phyloP scores from a whole-genome alignment of 2,797 vertebrate species.

The Champsocephalus esox region DNA sequence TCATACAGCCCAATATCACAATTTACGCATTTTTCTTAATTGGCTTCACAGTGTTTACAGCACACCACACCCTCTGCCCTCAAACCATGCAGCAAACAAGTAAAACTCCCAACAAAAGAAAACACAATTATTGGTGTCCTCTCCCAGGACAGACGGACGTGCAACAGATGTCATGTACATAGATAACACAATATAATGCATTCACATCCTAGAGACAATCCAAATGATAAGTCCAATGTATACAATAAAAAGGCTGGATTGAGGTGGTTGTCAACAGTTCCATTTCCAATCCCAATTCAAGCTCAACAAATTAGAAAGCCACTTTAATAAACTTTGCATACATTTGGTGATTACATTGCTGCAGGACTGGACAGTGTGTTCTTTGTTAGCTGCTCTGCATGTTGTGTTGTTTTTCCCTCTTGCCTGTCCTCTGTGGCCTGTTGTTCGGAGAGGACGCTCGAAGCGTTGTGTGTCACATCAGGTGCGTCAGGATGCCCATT shows the following conservation, averaged over 20 bases:
- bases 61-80: too few species aligned
- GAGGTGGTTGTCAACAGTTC: too few species aligned
- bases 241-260: too few species aligned
- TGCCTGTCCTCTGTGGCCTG: constrained; percentile 58
- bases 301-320: constrained; percentile 47
- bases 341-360: constrained; percentile 40
- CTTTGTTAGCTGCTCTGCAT: constrained; percentile 47
- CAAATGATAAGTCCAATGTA: too few species aligned
- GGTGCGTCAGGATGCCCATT: constrained; percentile 86
- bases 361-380: constrained; percentile 54
- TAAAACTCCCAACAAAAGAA: too few species aligned
- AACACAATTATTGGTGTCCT: too few species aligned
- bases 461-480: constrained; percentile 85
- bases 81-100: too few species aligned
- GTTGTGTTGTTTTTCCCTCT: constrained; percentile 65
- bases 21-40: background rate
- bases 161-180: too few species aligned
- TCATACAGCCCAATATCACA: background rate
- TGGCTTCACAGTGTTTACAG: too few species aligned
- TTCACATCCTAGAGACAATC: too few species aligned
- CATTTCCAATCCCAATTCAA: constrained; percentile 7
- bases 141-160: too few species aligned
- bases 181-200: too few species aligned
- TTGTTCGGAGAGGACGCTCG: constrained; percentile 64
- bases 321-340: constrained; percentile 40